A percentile compares a stretch with the other conserved stretches of the same genome.
Conservation (phyloP, 2,797 vertebrate species). For the Aulostomus chinensis region DNA sequence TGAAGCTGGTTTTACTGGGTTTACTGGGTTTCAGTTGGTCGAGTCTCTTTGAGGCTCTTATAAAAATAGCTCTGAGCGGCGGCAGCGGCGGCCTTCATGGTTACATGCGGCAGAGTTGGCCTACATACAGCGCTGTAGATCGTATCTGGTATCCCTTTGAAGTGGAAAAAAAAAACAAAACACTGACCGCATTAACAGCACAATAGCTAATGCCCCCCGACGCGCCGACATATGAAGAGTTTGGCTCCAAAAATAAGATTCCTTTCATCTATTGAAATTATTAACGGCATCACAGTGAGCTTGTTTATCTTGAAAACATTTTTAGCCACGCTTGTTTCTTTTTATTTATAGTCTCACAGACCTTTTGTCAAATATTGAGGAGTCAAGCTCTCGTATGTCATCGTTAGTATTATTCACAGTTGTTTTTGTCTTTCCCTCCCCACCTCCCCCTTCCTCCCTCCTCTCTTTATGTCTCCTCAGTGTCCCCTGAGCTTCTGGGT, state of each 20-base stretch:
- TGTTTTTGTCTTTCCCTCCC: too few relatives aligned
- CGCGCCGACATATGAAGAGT: too few relatives aligned
- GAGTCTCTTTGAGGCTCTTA: constrained; percentile 54
- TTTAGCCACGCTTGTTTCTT: neutral
- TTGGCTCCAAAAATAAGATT: constrained; percentile 15
- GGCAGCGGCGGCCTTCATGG: too few relatives aligned
- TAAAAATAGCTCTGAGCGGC: constrained; percentile 72
- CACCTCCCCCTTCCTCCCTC: neutral
- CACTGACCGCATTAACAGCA: constrained; percentile 15
- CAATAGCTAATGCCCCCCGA: constrained; percentile 10
- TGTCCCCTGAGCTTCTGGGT: constrained; percentile 96
- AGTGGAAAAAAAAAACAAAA: constrained; percentile 45
- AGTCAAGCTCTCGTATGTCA: neutral
- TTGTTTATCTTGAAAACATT: too few relatives aligned
- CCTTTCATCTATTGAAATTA: constrained; percentile 14
- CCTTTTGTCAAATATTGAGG: too few relatives aligned
- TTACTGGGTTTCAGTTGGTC: constrained; percentile 40
- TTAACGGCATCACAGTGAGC: neutral
- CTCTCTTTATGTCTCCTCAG: constrained; percentile 68
- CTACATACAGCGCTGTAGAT: constrained; percentile 68
- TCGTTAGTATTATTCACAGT: too few relatives aligned
- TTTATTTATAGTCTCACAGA: too few relatives aligned
- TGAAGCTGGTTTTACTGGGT: constrained; percentile 22
- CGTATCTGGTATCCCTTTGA: constrained; percentile 44
- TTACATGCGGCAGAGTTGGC: constrained; percentile 65